phyloP scores from a whole-genome alignment of 2,113 vertebrate species.

The Maccullochella peelii region DNA sequence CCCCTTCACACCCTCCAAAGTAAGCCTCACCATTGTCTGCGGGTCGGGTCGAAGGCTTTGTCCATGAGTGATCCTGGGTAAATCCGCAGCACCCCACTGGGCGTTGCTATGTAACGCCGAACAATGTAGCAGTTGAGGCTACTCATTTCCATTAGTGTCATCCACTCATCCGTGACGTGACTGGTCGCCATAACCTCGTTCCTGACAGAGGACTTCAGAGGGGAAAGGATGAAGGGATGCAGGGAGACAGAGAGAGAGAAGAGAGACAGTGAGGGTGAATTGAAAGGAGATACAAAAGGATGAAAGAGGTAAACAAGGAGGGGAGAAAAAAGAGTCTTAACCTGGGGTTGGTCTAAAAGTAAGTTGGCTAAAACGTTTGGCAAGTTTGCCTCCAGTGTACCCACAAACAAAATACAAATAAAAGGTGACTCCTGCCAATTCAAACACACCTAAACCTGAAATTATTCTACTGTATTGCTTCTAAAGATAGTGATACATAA shows the following conservation, averaged over 20 bases:
- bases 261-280: not conserved
- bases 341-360: not conserved
- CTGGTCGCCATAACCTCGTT: slow-evolving; percentile 99
- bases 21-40: slow-evolving; percentile 97
- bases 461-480: not conserved
- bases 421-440: not conserved
- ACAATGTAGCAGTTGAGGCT: slow-evolving; percentile 99
- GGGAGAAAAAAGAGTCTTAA: not conserved
- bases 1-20: slow-evolving; percentile 53
- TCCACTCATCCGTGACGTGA: slow-evolving; percentile 99
- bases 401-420: not conserved
- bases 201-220: slow-evolving; percentile 96
- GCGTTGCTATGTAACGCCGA: slow-evolving; percentile 99
- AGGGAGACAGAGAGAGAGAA: slow-evolving; percentile 5
- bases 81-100: slow-evolving; percentile 99
- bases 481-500: not conserved
- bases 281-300: not conserved
- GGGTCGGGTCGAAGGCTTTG: slow-evolving; percentile 99
- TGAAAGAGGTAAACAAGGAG: slow-evolving; percentile 5
- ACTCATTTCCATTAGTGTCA: slow-evolving; percentile 99
- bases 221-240: slow-evolving; percentile 61
- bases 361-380: slow-evolving; percentile 4
- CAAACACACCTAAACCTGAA: not conserved
- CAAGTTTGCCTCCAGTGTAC: not conserved
- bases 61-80: slow-evolving; percentile 99